Percentiles rank a stretch among this genome's conserved stretches.
Evolutionary conservation across 2,888 invertebrate species (phyloP).

Genomic region (Troilus luridus): DNA sequence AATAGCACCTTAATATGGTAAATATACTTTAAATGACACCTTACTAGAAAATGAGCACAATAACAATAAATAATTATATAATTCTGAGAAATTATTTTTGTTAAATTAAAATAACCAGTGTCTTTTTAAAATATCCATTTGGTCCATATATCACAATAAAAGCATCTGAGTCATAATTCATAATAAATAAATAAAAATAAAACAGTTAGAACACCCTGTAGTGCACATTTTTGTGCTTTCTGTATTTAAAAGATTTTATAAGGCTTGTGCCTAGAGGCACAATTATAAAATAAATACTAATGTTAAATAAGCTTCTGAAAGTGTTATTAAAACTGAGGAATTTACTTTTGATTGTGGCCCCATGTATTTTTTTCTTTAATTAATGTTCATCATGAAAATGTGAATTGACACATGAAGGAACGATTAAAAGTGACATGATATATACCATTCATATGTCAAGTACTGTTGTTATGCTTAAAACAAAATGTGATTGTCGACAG

Average conservation of each 20-base stretch:
- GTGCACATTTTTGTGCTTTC: slow-evolving; percentile 52
- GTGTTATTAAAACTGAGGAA: slow-evolving; percentile 21
- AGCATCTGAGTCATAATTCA: neutral
- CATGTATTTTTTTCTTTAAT: slow-evolving; percentile 23
- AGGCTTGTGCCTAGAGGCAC: slow-evolving; percentile 46
- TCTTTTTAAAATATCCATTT: slow-evolving; percentile 51
- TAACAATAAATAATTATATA: neutral
- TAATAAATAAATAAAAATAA: slow-evolving; percentile 36
- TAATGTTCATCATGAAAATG: slow-evolving; percentile 24
- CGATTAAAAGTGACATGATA: slow-evolving; percentile 11
- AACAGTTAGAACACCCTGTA: slow-evolving; percentile 52
- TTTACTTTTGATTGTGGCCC: slow-evolving; percentile 46
- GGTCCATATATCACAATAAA: slow-evolving; percentile 59
- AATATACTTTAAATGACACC: slow-evolving; percentile 6
- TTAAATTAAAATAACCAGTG: slow-evolving; percentile 24
- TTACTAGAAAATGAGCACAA: neutral
- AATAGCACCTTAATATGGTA: slow-evolving; percentile 21
- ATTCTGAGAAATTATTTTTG: slow-evolving; percentile 15
- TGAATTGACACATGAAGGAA: slow-evolving; percentile 53
- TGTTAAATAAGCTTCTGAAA: neutral
- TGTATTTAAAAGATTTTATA: slow-evolving; percentile 8
- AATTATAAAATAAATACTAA: slow-evolving; percentile 39
- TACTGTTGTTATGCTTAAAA: slow-evolving; percentile 10
- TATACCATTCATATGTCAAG: neutral
- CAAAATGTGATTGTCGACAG: slow-evolving; percentile 43